Evolutionary conservation across 2,797 vertebrate species (phyloP), one percentile per base, ranked within the genome.

Genomic region (Paratrypauchen microcephalus): DNA sequence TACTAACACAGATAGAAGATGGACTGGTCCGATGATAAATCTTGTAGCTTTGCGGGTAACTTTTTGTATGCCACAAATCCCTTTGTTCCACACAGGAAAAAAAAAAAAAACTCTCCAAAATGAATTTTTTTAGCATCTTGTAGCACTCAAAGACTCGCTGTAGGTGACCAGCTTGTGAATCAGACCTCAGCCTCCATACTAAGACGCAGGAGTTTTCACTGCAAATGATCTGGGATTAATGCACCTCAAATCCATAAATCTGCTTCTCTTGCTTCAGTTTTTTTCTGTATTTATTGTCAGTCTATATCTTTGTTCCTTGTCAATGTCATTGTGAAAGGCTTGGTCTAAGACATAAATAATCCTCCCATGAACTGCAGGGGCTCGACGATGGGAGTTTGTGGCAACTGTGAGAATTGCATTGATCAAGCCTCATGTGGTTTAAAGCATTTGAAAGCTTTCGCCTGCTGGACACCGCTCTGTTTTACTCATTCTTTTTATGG

Each of bases 351-450:
- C 36, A 24, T 30, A 54, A 65, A 69, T 59, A 32, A 72, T 28
- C 65, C 11, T n/a, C 72, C 66, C 3, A 18, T 67, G 56, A 52
- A 67, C 59, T 47, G 57, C 52, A 69, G 69, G 50, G 36, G 32
- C n/a, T 23, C 56, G 66, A 21, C 24, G 69, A 30, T 36, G 30
- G 69, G 62, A 65, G 64, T 65, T 67, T 65, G 68, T 60, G 65
- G 56, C 70, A 65, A 54, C 52, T 63, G 28, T 12, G 26, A 69
- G 66, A 60, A 59, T 57, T 36, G n/a, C 56, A 56, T 39, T 30
- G 19, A 45, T 66, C 60, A 23, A 23, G 15, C 41, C 64, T 28
- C 54, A 39, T 5, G 58, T 36, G 23, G 63, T 24, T 36, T 60
- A 0, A n/a, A 61, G 6, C 15, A 13, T 52, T 54, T 32, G 26